Evolutionary conservation across 2,797 vertebrate genomes (phyloP), one percentile per base, ranked within the genome.

Genomic region (Gila robusta): DNA sequence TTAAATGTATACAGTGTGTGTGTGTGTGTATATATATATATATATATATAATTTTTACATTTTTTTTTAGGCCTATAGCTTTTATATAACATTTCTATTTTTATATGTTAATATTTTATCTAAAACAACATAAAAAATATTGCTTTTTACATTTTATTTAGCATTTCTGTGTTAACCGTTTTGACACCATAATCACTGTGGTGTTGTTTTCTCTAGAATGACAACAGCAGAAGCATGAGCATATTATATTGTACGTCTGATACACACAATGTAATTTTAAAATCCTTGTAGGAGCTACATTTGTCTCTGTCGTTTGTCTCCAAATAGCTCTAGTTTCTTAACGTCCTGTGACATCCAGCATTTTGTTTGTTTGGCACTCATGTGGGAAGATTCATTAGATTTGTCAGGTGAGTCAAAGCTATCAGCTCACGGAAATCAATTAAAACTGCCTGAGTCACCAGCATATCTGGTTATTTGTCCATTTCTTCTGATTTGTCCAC

Each of bases 371-470:
- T 81, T 80, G 26, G 52, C 56, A 39, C 44, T 76, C 89, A 78
- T 82, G 73, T 83, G 88, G 88, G 87, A 84, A 86, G 83, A 81
- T 86, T 81, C 88, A 87, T 90, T 88, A 81, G 86, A 86, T 91
- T 88, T 90, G 90, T 89, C 90, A 90, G 88, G 86, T 83, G 89
- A 91, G 90, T 90, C 91, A 90, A 86, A 83, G 82, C 82, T 71
- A 86, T 90, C 74, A 88, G 77, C 41, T 85, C 82, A 67, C 72
- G 69, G 39, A 84, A 80, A 87, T 86, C 87, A 89, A 73, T 89
- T 86, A 86, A 79, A 62, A 56, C 19, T 70, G 72, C 4, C 87
- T 90, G 74, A 87, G 77, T 88, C 88, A 85, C 84, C 64, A 74
- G 47, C 41, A 11, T 41, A 70, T 54, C 14, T 79, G 37, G 37